Evolutionary conservation across 2,888 invertebrate species (phyloP).

Genomic region (Monochamus alternatus): DNA sequence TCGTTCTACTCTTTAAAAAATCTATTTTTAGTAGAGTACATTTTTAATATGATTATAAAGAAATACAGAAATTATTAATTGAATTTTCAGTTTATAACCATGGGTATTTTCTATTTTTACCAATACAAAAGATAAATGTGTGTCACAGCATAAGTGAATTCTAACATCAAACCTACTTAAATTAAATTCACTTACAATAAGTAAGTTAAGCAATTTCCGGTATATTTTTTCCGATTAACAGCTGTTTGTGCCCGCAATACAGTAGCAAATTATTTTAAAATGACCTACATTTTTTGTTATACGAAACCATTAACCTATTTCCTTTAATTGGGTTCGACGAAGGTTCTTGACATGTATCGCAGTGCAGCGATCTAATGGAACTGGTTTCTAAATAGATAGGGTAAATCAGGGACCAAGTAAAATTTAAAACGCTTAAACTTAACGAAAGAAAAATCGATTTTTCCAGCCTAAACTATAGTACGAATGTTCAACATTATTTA

Average conservation of each 20-base stretch:
- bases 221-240: not conserved
- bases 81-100: too few relatives aligned
- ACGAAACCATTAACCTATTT: constrained; percentile 11
- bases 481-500: too few relatives aligned
- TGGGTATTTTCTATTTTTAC: not conserved
- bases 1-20: too few relatives aligned
- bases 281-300: constrained; percentile 10
- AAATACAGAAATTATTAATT: too few relatives aligned
- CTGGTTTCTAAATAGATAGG: not conserved
- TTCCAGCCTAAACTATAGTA: too few relatives aligned
- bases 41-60: too few relatives aligned
- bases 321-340: not conserved
- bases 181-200: constrained; percentile 4
- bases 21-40: too few relatives aligned
- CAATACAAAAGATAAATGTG: not conserved
- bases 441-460: too few relatives aligned
- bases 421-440: too few relatives aligned
- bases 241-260: not conserved
- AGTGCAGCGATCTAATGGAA: constrained; percentile 14
- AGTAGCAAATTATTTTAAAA: constrained; percentile 1
- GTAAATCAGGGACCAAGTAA: too few relatives aligned
- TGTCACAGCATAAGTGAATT: not conserved
- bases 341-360: constrained; percentile 2
- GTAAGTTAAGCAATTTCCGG: not conserved
- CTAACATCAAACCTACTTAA: not conserved